A percentile compares a stretch with the other conserved stretches of the same genome.
These are phyloP conservation scores for Flabesymbios commensalis DNA, from an alignment of 2,888 invertebrate genomes.

Conservation along the genomic window DNA sequence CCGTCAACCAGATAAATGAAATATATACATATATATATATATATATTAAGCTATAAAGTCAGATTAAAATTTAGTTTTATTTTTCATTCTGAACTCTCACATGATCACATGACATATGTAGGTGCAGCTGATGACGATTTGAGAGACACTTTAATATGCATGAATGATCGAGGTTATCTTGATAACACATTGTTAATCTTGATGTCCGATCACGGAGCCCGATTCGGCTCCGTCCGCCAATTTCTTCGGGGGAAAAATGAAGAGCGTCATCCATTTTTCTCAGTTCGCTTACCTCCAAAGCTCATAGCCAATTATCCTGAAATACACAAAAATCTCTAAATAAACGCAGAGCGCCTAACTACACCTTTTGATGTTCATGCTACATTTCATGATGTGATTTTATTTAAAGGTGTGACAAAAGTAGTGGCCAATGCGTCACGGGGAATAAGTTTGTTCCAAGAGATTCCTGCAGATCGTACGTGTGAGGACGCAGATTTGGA, in stretches of 20 bases:
- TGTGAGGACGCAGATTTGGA: too few relatives aligned
- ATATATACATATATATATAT: too few relatives aligned
- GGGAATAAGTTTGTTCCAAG: too few relatives aligned
- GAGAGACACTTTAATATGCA: slow-evolving; percentile 64
- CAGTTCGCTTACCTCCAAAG: slow-evolving; percentile 75
- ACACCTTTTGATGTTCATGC: slow-evolving; percentile 89
- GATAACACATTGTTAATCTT: slow-evolving; percentile 82
- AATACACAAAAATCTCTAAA: slow-evolving; percentile 67
- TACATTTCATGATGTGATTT: slow-evolving; percentile 76
- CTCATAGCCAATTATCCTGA: slow-evolving; percentile 69
- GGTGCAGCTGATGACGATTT: slow-evolving; percentile 78
- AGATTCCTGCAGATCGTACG: too few relatives aligned
- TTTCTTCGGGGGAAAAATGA: slow-evolving; percentile 91
- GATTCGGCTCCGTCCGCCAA: slow-evolving; percentile 79
- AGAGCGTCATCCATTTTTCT: slow-evolving; percentile 86
- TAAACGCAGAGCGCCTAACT: slow-evolving; percentile 73
- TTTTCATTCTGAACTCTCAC: slow-evolving; percentile 87
- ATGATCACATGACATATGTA: slow-evolving; percentile 81
- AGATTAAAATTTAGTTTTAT: slow-evolving; percentile 85
- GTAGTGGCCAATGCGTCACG: too few relatives aligned
- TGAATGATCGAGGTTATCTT: slow-evolving; percentile 68
- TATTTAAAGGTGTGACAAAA: too few relatives aligned
- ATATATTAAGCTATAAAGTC: too few relatives aligned
- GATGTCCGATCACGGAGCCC: slow-evolving; percentile 88
- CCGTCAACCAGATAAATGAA: too few relatives aligned